Base-by-base conservation (phyloP, 92 coral and sea anemone species). In the Zoanthus solanderi region DNA sequence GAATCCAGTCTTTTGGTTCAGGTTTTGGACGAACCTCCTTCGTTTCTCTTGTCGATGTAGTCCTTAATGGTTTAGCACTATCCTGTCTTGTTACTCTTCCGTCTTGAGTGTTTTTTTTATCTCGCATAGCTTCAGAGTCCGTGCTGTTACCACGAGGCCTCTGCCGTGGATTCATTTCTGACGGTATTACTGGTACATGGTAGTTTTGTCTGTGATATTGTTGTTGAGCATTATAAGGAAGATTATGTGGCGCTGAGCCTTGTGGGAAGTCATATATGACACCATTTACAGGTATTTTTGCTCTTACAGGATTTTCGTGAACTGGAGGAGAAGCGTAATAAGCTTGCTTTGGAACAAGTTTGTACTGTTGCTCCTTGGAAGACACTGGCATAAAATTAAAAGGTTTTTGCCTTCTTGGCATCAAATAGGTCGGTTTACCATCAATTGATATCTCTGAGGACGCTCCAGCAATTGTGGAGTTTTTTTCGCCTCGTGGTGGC, bases 11-110 rank as follows among this genome's bases (percentile, higher is more conserved):
- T 63, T 94, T 95, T 30, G 98, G 94, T 66, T 90, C 93, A 3
- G 99, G 94, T 86, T 95, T 95, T 16, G 78, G 83, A 50, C 98
- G 97, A 32, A 92, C 99, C 69, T 93, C 96, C 75, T 86, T 92
- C 75, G 92, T 73, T 65, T 66, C 85, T 10, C 85, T 46, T 45
- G 75, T 45, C 28, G 28, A 17, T 9, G 92, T 86, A 73, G 92
- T 81, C 90, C 85, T 86, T 9, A 95, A 93, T 28, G 93, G 85
- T 76, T 81, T 81, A n/a, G 74, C 5, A 44, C 60, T 28, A 15
- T 68, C 85, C 18, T 66, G 75, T 30, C 47, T 60, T 45, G 7
- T 81, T 17, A 17, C 28, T 56, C 50, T 46, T 61, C 85, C 75
- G 30, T 66, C 85, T 67, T 75, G 73, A 47, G 75, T 63, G 16